These are phyloP conservation scores for Himalopsyche tibetana DNA, from an alignment of 2,888 invertebrate species.

Conservation along the genomic window DNA sequence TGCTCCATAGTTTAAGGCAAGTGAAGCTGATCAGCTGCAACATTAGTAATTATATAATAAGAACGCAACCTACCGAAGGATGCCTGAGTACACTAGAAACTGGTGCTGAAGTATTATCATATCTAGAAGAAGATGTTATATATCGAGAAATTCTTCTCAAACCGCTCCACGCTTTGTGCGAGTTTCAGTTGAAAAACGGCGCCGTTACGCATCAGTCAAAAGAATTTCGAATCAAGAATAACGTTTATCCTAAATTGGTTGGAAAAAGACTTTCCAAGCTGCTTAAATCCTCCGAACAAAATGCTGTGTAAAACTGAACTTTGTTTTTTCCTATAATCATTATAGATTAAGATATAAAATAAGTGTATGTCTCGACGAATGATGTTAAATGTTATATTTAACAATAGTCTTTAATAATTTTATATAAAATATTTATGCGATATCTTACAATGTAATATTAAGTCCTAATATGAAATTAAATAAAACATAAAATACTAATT, in stretches of 20 bases:
- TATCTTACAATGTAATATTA: neutral
- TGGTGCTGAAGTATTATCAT: conserved; percentile 86
- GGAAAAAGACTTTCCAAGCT: conserved; percentile 85
- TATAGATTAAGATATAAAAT: neutral
- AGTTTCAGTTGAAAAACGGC: conserved; percentile 92
- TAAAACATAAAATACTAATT: no score
- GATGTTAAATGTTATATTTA: neutral
- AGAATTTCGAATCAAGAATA: conserved; percentile 89
- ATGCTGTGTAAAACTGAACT: conserved; percentile 52
- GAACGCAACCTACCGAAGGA: conserved; percentile 94
- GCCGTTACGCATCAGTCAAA: conserved; percentile 96
- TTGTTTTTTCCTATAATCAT: neutral
- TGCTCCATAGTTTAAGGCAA: conserved; percentile 85
- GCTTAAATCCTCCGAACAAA: conserved; percentile 70
- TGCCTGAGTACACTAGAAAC: conserved; percentile 94
- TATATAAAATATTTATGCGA: neutral
- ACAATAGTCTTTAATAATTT: neutral
- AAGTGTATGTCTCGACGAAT: neutral
- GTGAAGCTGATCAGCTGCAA: conserved; percentile 86
- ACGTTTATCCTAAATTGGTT: conserved; percentile 87
- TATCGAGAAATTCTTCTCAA: conserved; percentile 83
- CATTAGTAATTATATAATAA: conserved; percentile 91
- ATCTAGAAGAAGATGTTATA: conserved; percentile 83
- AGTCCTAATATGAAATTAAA: neutral
- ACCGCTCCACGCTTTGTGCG: conserved; percentile 89